Base-by-base conservation (phyloP, 2,113 vertebrate genomes). In the Rhynchopsitta pachyrhyncha region DNA sequence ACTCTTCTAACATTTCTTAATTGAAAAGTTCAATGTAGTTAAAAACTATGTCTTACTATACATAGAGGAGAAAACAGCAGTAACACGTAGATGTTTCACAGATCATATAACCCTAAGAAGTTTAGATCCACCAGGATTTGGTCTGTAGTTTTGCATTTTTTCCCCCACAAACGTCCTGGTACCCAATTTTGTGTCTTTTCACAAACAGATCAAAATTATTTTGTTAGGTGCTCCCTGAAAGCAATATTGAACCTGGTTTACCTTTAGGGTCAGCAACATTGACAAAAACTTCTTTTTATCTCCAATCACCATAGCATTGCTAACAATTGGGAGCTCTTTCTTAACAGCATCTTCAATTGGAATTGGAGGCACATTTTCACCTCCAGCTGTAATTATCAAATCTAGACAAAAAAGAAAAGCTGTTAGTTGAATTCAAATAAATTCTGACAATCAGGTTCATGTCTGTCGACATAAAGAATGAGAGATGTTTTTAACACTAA, bases 251-350 rank as follows among this genome's bases (percentile, higher is more conserved):
- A 68, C 66, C 15, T 46, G 29, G 47, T 33, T 31, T 97, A 99
- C 99, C 98, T 99, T 99, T 67, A 99, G 84, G 18, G 99, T 99
- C 67, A 99, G 97, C 68, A 99, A 96, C 97, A 99, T 98, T 59
- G 99, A 98, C 81, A 99, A 96, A 97, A 99, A 99, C 95, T 99
- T 99, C 93, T 96, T 98, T 93, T 97, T 98, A 92, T 99, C 99
- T 28, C 98, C 98, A 20, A 99, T 98, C 52, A 99, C 97, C 98
- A 99, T 97, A 88, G 98, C 98, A 2, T 98, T 98, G 90, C 99
- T 99, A 78, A 99, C 86, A 83, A 99, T 97, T 4, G 98, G 98
- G n/a, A 99, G 90, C 74, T 99, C 98, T 28, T 83, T 98, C 91
- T 99, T 99, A 88, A 99, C 98, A 2, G 98, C 98, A 57, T 99